Evolutionary conservation across 2,888 invertebrate species (phyloP), one percentile per base, ranked within the genome.

Genomic region (Chelonus formosanus): DNA sequence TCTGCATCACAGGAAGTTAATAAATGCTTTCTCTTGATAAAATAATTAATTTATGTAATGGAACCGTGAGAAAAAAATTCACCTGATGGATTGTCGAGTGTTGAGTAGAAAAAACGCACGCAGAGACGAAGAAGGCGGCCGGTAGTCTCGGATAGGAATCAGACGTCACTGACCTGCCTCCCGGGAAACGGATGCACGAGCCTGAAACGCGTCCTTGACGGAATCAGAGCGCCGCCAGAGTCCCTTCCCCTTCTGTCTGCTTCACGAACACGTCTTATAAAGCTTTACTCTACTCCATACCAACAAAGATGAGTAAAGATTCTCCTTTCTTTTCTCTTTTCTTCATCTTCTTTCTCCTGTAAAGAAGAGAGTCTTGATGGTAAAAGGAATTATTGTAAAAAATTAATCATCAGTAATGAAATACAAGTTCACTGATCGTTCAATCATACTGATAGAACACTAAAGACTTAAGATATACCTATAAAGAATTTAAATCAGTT

Each of bases 131-230:
- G 40, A 40, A 40, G 40, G 40, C 40, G 40, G 40, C 40, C 40
- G 40, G 40, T 40, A 67, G 71, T 71, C 71, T 71, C 65, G 71
- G 68, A 65, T 69, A 66, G 4, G 20, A 70, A 70, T 68, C 70
- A 61, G 63, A 66, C 75, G 75, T 75, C 75, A 75, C 74, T 75
- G 75, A 76, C 76, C 75, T 75, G 74, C 74, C 74, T 75, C 73
- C 73, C 70, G 70, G 72, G 68, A 76, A 73, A 70, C 69, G 69
- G 69, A 70, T 72, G 72, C 68, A 70, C 70, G 55, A 64, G 59
- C 57, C 53, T 56, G 40, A 55, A 63, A 35, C 45, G 63, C 63
- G 63, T 63, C 74, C 75, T 75, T 73, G 73, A 70, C 69, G 71
- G 67, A 74, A 73, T 69, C 70, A 69, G 70, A 70, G 70, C 69